phyloP scores from a whole-genome alignment of 1,140 invertebrate genomes.

The Alviniconcha marisindica region DNA sequence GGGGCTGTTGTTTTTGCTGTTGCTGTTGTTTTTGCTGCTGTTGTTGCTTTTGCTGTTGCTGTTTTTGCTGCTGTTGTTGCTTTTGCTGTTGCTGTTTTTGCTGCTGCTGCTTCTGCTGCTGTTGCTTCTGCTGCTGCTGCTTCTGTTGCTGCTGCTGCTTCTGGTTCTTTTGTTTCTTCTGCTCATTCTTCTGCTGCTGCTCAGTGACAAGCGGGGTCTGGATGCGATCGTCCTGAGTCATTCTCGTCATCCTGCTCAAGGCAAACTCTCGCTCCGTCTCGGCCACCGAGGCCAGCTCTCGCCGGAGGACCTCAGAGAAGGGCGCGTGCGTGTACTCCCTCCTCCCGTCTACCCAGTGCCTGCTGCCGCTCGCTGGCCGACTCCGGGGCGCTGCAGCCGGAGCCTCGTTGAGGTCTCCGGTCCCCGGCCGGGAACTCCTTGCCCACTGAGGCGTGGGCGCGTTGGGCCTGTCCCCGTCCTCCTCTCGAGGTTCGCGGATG shows the following conservation, averaged over 20 bases:
- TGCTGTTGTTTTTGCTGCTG: not conserved
- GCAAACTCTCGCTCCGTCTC: constrained; percentile 8
- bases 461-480: not conserved
- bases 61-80: no score
- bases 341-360: not conserved
- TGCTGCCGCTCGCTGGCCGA: not conserved
- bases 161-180: not conserved
- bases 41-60: not conserved
- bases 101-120: not conserved
- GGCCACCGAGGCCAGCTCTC: constrained; percentile 12
- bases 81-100: constrained; percentile 2
- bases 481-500: constrained; percentile 4
- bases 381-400: not conserved
- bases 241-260: not conserved
- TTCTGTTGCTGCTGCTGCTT: not conserved
- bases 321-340: not conserved
- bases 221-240: not conserved
- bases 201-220: not conserved
- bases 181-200: not conserved
- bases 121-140: not conserved
- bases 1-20: not conserved
- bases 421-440: not conserved
- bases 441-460: not conserved
- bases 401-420: not conserved
- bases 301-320: constrained; percentile 5